phyloP scores from a whole-genome alignment of 2,888 invertebrate species.

The Ceriagrion tenellum region DNA sequence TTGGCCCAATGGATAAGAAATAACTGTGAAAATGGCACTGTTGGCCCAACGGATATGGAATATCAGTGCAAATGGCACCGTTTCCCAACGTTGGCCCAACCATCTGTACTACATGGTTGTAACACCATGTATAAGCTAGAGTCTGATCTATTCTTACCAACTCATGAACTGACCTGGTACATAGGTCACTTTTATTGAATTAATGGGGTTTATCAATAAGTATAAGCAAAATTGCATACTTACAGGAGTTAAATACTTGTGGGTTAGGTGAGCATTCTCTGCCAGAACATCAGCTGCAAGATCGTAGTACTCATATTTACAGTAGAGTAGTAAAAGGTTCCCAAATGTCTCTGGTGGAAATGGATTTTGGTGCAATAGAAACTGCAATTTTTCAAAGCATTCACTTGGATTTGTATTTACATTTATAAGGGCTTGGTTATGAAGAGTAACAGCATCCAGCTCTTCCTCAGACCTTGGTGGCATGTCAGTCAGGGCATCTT shows the following conservation, averaged over 20 bases:
- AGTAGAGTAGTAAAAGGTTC: constrained; percentile 95
- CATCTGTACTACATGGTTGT: too few relatives aligned
- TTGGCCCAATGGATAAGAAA: too few relatives aligned
- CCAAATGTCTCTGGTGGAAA: constrained; percentile 99
- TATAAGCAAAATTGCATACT: constrained; percentile 73
- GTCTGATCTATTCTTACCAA: not conserved
- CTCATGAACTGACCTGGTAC: not conserved
- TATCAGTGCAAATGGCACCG: too few relatives aligned
- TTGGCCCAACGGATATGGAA: too few relatives aligned
- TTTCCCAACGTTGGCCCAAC: too few relatives aligned
- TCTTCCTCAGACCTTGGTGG: constrained; percentile 98
- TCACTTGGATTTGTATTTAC: constrained; percentile 93
- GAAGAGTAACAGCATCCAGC: constrained; percentile 97
- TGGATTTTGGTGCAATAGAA: constrained; percentile 95
- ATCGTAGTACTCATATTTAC: constrained; percentile 98
- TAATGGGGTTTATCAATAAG: not conserved
- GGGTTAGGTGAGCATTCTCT: constrained; percentile 97
- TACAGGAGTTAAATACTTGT: constrained; percentile 94
- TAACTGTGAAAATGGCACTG: too few relatives aligned
- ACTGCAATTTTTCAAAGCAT: constrained; percentile 96
- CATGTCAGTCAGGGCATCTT: constrained; percentile 93
- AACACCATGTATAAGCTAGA: too few relatives aligned
- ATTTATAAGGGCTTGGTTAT: constrained; percentile 96
- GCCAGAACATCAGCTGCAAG: constrained; percentile 98
- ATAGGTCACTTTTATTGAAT: not conserved